Evolutionary conservation across 2,113 vertebrate species (phyloP).

Genomic region (Centrocercus urophasianus): DNA sequence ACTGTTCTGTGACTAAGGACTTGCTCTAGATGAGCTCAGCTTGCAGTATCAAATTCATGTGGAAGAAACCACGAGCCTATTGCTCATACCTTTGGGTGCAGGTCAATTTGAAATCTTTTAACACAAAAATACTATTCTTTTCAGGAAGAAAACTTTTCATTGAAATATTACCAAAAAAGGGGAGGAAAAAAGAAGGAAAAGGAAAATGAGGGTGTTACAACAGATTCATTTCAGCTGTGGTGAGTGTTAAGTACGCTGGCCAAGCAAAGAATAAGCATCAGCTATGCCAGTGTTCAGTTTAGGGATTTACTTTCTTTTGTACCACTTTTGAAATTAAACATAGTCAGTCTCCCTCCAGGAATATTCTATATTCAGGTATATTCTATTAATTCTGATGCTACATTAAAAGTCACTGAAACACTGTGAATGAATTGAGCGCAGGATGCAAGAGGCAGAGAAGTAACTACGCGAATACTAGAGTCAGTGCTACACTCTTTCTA

Average conservation of each 20-base stretch:
- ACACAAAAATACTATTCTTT: not conserved
- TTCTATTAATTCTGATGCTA: not conserved
- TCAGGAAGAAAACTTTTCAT: not conserved
- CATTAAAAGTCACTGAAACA: not conserved
- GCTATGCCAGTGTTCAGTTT: not conserved
- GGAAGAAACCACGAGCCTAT: constrained; percentile 8
- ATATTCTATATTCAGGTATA: not conserved
- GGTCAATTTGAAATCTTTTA: not conserved
- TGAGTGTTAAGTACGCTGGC: not conserved
- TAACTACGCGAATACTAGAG: not conserved
- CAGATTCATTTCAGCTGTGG: not conserved
- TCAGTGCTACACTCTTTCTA: not conserved
- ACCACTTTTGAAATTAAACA: not conserved
- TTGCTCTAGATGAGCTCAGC: constrained; percentile 17
- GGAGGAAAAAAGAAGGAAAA: not conserved
- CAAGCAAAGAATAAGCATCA: not conserved
- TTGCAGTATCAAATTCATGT: not conserved
- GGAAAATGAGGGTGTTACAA: not conserved
- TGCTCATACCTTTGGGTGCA: not conserved
- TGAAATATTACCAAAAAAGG: not conserved
- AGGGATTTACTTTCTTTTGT: not conserved
- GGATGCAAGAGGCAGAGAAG: not conserved
- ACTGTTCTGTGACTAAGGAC: constrained; percentile 14
- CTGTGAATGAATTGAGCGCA: not conserved
- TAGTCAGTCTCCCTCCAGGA: not conserved